Conservation (phyloP, 2,797 vertebrate genomes). For the Synanceia verrucosa region DNA sequence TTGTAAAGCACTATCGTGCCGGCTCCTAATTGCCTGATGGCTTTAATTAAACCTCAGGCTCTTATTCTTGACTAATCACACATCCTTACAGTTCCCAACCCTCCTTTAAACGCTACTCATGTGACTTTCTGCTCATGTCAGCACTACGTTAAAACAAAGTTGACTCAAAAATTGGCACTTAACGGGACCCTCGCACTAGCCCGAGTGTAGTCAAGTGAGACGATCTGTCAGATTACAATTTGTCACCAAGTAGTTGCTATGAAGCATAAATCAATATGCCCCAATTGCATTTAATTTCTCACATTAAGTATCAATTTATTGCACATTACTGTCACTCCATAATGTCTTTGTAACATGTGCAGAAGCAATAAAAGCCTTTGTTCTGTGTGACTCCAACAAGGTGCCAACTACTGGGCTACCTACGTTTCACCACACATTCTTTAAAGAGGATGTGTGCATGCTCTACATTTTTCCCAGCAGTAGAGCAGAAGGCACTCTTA, state of each 20-base stretch:
- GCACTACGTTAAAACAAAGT: conserved; percentile 64
- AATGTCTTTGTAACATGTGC: conserved; percentile 39
- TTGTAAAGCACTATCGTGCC: conserved; percentile 71
- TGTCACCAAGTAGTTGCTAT: conserved; percentile 52
- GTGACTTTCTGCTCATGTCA: conserved; percentile 71
- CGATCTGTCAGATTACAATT: conserved; percentile 59
- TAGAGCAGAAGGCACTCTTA: conserved; percentile 31
- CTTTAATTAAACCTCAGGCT: conserved; percentile 83
- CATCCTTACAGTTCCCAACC: conserved; percentile 47
- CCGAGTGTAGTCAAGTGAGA: conserved; percentile 34
- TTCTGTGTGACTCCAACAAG: conserved; percentile 2
- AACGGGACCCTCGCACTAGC: conserved; percentile 44
- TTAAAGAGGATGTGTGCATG: conserved; percentile 10
- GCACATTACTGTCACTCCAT: conserved; percentile 55
- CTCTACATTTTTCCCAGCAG: conserved; percentile 13
- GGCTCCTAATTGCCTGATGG: conserved; percentile 79
- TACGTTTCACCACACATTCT: conserved; percentile 2
- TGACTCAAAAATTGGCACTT: conserved; percentile 57
- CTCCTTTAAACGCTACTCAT: conserved; percentile 55
- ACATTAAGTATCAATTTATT: conserved; percentile 66
- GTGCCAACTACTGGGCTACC: neutral
- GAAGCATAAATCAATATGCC: conserved; percentile 61
- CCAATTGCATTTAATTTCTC: conserved; percentile 54
- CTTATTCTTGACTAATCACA: conserved; percentile 78
- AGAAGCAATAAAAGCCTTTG: conserved; percentile 25